Base-by-base conservation (phyloP, 2,888 invertebrate species). In the Caenorhabditis japonica region DNA sequence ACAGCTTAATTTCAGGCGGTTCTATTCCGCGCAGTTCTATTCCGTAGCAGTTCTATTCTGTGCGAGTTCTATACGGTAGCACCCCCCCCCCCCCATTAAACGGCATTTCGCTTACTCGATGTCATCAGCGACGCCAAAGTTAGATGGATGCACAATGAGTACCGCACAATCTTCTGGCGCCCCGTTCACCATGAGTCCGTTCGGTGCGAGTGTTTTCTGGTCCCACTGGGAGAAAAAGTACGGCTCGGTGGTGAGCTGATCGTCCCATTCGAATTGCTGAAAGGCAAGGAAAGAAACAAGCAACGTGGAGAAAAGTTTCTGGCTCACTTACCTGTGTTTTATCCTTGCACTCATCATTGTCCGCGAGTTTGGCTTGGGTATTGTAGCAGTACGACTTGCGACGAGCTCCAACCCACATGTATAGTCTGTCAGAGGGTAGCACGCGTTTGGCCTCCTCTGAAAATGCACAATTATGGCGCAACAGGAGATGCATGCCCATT, bases 201-300 rank as follows among this genome's bases (percentile, higher is more conserved):
- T 49, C 23, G 64, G 64, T 17, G 64, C 64, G 13, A 23, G 47
- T 10, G 56, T 23, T 4, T 30, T 21, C 7, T 21, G 30, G 39
- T 64, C 64, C 64, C 64, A 64, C 25, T 64, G 64, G 12, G 64
- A 56, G 64, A 64, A 64, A 4, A 64, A n/a, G 19, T 49, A 64
- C 19, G 8, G 41, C 17, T 23, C n/a, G 13, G n/a, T 15, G 0
- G 64, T 64, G 2, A 56, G 4, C 10, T 64, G 55, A 43, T 64
- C 64, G 19, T 64, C 64, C 64, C 64, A 64, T 34, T 64, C 47
- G 33, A 64, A 64, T 7, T 19, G 13, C 62, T 53, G 46, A 25
- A 52, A 12, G n/a, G n/a, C n/a, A n/a, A n/a, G n/a, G n/a, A n/a
- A n/a, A n/a, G n/a, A n/a, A n/a, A n/a, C n/a, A n/a, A 30, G 10